These are phyloP conservation scores for Drosophila anomelani DNA, from an alignment of 2,888 invertebrate species.

Conservation along the genomic window DNA sequence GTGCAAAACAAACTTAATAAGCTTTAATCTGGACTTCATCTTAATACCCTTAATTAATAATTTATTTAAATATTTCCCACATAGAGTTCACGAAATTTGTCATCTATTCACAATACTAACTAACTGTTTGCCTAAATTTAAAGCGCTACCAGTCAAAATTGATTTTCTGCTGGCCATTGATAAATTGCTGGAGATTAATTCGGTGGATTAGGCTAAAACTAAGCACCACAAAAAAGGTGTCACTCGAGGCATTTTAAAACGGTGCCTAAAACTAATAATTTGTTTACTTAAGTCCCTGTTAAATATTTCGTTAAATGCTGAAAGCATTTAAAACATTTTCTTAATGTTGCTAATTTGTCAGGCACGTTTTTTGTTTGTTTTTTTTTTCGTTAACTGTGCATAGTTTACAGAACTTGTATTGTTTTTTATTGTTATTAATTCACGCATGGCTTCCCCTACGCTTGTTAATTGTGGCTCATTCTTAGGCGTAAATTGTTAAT, in stretches of 20 bases:
- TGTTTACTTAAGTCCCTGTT: slow-evolving; percentile 12
- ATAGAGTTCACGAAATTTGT: not conserved
- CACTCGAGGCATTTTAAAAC: slow-evolving; percentile 64
- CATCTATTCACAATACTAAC: not conserved
- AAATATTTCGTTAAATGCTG: slow-evolving; percentile 26
- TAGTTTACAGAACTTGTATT: slow-evolving; percentile 37
- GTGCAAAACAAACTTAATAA: not conserved
- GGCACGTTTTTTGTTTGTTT: slow-evolving; percentile 37
- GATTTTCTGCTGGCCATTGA: slow-evolving; percentile 50
- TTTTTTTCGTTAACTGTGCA: slow-evolving; percentile 29
- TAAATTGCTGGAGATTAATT: slow-evolving; percentile 60
- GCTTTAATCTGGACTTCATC: not conserved
- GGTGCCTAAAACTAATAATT: slow-evolving; percentile 51
- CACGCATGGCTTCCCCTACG: slow-evolving; percentile 41
- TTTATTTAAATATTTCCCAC: slow-evolving; percentile 14
- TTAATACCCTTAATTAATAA: slow-evolving; percentile 13
- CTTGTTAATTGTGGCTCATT: slow-evolving; percentile 58
- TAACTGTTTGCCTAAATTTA: slow-evolving; percentile 67
- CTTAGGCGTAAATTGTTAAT: slow-evolving; percentile 52
- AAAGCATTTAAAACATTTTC: slow-evolving; percentile 37
- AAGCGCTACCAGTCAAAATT: slow-evolving; percentile 65
- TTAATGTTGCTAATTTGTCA: slow-evolving; percentile 63
- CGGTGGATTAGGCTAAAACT: slow-evolving; percentile 31
- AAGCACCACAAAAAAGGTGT: slow-evolving; percentile 40
- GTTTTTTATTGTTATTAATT: slow-evolving; percentile 19